A percentile compares a stretch with the other conserved stretches of the same genome.
Evolutionary conservation across 2,113 vertebrate genomes (phyloP).

Genomic region (Mungos mungo): DNA sequence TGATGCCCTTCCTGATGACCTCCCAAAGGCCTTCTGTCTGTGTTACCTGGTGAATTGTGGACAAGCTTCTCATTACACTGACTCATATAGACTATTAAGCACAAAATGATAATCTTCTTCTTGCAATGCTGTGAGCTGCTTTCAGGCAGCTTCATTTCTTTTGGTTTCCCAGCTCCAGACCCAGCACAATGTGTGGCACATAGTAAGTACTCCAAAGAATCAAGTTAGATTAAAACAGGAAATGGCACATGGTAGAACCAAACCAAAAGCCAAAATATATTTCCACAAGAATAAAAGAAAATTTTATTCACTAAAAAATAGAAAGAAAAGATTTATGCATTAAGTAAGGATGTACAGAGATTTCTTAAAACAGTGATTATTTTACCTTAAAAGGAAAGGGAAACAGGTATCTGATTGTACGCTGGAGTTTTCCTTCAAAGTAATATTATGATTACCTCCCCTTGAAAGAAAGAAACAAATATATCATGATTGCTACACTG

Average conservation of each 20-base stretch:
- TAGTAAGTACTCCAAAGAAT: background rate
- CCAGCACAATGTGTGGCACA: background rate
- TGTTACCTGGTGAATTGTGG: background rate
- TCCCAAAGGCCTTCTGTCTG: background rate
- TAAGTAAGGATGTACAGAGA: background rate
- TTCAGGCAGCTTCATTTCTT: background rate
- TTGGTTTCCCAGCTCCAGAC: background rate
- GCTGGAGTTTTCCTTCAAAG: background rate
- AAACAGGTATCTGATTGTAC: background rate
- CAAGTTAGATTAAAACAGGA: constrained; percentile 1
- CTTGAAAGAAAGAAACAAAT: background rate
- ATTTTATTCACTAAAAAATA: background rate
- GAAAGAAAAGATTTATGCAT: background rate
- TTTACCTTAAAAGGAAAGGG: constrained; percentile 14
- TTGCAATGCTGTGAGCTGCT: background rate
- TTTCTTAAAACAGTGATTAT: background rate
- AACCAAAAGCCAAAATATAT: background rate
- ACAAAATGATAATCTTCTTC: background rate
- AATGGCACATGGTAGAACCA: background rate
- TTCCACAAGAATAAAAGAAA: background rate
- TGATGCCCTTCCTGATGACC: background rate
- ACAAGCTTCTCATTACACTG: background rate
- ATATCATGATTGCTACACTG: background rate
- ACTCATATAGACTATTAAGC: background rate
- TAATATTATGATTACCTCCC: background rate